Conservation (phyloP, 2,797 vertebrate genomes). For the Lepidocolaptes lacrymiger region DNA sequence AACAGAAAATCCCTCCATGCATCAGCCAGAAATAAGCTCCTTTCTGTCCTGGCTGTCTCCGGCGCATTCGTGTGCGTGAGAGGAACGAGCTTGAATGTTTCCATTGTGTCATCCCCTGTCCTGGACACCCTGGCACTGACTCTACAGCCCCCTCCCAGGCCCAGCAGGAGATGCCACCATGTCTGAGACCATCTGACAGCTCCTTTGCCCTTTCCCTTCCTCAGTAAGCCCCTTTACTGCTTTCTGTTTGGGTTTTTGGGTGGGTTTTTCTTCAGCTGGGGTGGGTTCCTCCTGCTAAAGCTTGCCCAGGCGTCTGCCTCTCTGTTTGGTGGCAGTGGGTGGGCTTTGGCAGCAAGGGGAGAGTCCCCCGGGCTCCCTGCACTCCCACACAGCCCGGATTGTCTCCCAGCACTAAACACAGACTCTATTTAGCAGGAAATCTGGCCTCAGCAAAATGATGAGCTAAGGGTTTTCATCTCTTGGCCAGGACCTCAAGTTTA, state of each 20-base stretch:
- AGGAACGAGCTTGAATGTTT: slow-evolving; percentile 15
- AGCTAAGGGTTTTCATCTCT: slow-evolving; percentile 4
- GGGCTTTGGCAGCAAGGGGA: background rate
- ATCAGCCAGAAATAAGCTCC: slow-evolving; percentile 34
- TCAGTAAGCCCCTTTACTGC: background rate
- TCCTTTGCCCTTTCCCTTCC: background rate
- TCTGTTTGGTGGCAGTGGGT: background rate
- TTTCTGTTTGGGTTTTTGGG: background rate
- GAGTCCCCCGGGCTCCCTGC: background rate
- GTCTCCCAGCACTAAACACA: background rate
- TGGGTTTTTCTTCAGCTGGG: background rate
- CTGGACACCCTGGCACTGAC: background rate
- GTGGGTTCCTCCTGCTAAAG: background rate
- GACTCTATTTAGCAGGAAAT: background rate
- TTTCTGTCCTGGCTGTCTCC: slow-evolving; percentile 25
- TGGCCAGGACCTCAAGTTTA: background rate
- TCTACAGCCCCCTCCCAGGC: background rate
- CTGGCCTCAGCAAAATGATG: background rate
- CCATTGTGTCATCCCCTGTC: slow-evolving; percentile 46
- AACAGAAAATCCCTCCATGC: slow-evolving; percentile 26
- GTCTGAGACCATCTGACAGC: background rate
- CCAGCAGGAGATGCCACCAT: background rate
- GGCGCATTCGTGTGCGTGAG: background rate
- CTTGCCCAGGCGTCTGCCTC: accelerated
- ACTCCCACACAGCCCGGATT: background rate